These are phyloP conservation scores for Centropus bengalensis DNA, from an alignment of 2,113 vertebrate species.

Conservation along the genomic window DNA sequence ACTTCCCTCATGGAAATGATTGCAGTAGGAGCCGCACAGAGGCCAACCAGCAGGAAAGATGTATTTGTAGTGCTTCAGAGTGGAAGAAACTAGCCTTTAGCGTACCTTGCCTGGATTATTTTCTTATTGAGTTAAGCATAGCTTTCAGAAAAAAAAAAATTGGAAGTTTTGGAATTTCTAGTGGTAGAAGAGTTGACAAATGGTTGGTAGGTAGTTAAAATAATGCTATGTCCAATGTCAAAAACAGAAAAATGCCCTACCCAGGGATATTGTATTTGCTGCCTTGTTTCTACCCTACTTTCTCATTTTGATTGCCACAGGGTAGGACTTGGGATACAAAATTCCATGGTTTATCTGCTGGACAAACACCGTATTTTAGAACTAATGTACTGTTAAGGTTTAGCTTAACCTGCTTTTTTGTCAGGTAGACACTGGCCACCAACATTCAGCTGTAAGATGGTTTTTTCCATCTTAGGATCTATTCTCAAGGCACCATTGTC, in stretches of 20 bases:
- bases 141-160: background rate
- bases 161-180: background rate
- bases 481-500: rapidly evolving
- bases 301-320: background rate
- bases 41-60: background rate
- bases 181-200: background rate
- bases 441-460: rapidly evolving
- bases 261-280: background rate
- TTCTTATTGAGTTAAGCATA: background rate
- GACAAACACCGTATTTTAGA: too few species aligned
- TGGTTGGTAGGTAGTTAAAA: background rate
- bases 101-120: background rate
- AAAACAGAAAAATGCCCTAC: background rate
- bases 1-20: background rate
- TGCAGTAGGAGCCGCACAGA: background rate
- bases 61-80: background rate
- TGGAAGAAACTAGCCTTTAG: background rate
- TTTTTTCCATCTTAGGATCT: rapidly evolving
- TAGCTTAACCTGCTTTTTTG: background rate
- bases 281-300: background rate
- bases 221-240: background rate
- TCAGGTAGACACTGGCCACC: background rate
- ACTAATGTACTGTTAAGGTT: background rate
- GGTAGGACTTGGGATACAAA: background rate
- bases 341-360: background rate